phyloP scores from a whole-genome alignment of 2,113 vertebrate genomes.

The Neolamprologus caudopunctatus region DNA sequence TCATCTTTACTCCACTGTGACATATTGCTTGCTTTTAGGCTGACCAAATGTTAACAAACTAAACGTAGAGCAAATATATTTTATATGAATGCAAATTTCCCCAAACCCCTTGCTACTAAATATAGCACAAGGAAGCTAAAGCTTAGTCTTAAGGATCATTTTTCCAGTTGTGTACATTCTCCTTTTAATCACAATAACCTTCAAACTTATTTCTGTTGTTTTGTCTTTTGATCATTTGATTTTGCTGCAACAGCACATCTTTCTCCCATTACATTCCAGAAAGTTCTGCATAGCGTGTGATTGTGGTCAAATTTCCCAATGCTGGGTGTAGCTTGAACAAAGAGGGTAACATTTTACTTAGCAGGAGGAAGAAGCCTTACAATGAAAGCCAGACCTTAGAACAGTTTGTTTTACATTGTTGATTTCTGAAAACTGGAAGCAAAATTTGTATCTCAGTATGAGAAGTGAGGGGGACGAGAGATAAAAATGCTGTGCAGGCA shows the following conservation, averaged over 20 bases:
- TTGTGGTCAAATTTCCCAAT: neutral
- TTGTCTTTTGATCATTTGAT: neutral
- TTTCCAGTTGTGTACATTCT: neutral
- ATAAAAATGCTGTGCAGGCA: neutral
- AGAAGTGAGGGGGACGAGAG: rapidly evolving
- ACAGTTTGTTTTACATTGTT: neutral
- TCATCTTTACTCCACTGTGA: neutral
- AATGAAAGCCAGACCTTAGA: neutral
- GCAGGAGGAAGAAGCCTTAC: neutral
- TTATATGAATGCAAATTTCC: neutral
- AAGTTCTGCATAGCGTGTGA: neutral
- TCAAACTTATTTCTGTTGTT: neutral
- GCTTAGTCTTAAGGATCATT: neutral
- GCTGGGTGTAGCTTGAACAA: neutral
- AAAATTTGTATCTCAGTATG: neutral
- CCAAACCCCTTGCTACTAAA: neutral
- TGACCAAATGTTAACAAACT: neutral
- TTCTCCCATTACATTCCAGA: neutral
- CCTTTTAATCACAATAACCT: neutral
- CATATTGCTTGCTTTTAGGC: neutral
- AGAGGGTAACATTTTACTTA: neutral
- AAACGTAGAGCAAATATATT: neutral
- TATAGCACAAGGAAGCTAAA: neutral
- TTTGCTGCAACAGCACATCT: neutral
- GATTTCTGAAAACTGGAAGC: neutral